Evolutionary conservation across 2,888 invertebrate species (phyloP), one percentile per base, ranked within the genome.

Genomic region (Serripes groenlandicus): DNA sequence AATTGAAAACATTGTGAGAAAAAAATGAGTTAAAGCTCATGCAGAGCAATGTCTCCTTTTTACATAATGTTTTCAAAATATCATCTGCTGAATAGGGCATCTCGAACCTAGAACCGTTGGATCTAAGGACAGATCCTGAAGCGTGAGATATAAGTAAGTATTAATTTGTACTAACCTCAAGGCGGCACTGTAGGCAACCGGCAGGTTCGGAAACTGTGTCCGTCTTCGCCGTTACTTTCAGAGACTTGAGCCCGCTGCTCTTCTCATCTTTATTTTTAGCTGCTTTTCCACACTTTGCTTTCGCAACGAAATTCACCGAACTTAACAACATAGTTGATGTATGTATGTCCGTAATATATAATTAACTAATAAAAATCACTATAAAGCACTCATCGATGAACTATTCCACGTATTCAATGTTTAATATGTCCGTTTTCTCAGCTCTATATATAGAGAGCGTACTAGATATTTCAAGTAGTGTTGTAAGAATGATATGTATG

Each of bases 241-340:
- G 66, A 11, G 66, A 42, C 42, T 66, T 66, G 26, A 66, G 11
- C 37, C 37, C 34, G 15, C 11, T 56, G 34, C 34, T 60, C 18
- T 54, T 49, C 58, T 78, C 69, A 3, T 78, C 72, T 26, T 73
- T 52, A 18, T 66, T 80, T 18, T 75, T 75, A 26, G 76, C 75
- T 18, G 21, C 23, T 58, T 82, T 82, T 23, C 77, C 77, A 18
- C 42, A 34, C 60, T 80, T 82, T 9, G 81, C 60, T 58, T 82
- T 85, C 9, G 82, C 85, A n/a, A 85, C 78, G 58, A 85, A 85
- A 78, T 85, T 85, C 34, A 85, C 82, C 0, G 85, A 82, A 42
- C 85, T 85, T 5, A 85, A 62, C 37, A 85, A 52, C 85, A 85
- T 85, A 15, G 35, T 81, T 56, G 42, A 56, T 56, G 23, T 5